phyloP scores from a whole-genome alignment of 2,888 invertebrate genomes.

The Steinernema hermaphroditum region DNA sequence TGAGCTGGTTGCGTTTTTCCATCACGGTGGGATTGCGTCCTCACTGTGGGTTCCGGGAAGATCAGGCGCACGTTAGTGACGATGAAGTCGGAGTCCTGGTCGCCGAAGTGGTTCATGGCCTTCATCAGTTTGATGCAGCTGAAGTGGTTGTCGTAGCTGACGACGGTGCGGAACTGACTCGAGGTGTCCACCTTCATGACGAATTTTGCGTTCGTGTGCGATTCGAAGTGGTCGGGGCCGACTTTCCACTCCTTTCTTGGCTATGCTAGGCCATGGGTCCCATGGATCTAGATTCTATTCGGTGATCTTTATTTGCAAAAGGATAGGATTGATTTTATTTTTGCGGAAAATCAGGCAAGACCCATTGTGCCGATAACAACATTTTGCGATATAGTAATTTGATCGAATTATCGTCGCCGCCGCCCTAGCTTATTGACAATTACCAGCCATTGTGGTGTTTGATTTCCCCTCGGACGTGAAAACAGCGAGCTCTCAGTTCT shows the following conservation, averaged over 20 bases:
- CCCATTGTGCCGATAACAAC: too few relatives aligned
- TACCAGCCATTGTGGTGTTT: too few relatives aligned
- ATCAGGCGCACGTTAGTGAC: conserved; percentile 91
- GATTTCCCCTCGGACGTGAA: too few relatives aligned
- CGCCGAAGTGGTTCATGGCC: conserved; percentile 83
- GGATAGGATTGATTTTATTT: too few relatives aligned
- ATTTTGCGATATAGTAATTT: too few relatives aligned
- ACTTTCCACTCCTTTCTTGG: conserved; percentile 52
- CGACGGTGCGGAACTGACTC: conserved; percentile 79
- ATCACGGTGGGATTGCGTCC: too few relatives aligned
- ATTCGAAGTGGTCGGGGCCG: conserved; percentile 44
- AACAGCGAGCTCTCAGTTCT: too few relatives aligned
- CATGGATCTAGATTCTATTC: conserved; percentile 57
- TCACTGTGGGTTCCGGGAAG: conserved; percentile 75
- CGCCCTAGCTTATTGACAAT: too few relatives aligned
- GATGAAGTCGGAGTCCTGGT: conserved; percentile 80
- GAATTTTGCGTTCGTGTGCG: conserved; percentile 37
- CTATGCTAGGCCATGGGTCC: conserved; percentile 49
- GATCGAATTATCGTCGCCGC: too few relatives aligned
- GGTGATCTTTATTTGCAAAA: too few relatives aligned
- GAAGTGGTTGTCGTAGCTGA: conserved; percentile 89
- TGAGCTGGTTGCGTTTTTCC: too few relatives aligned
- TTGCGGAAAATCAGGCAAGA: too few relatives aligned
- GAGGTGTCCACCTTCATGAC: conserved; percentile 42
- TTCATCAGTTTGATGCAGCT: conserved; percentile 87